Conservation (phyloP, 2,113 vertebrate genomes). For the Felis chaus region DNA sequence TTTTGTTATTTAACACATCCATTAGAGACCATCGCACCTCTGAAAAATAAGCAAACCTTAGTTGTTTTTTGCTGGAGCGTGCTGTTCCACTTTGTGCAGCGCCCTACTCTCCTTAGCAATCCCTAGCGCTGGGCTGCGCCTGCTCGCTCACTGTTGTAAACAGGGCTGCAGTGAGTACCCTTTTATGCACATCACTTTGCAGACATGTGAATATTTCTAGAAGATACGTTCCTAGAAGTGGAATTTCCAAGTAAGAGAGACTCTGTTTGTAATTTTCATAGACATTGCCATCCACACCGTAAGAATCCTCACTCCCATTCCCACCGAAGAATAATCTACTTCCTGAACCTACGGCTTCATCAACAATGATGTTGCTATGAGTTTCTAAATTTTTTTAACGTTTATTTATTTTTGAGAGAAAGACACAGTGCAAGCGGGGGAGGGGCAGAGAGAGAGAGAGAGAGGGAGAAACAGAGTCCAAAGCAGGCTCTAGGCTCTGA, state of each 20-base stretch:
- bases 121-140: background rate
- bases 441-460: no score
- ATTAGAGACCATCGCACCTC: background rate
- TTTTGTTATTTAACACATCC: background rate
- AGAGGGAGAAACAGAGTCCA: no score
- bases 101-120: background rate
- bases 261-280: background rate
- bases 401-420: no score
- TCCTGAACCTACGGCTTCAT: background rate
- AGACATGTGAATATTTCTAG: background rate
- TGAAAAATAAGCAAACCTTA: background rate
- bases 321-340: no score
- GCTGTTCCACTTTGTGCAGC: background rate
- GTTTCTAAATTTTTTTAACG: background rate
- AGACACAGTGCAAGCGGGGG: no score
- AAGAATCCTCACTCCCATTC: no score
- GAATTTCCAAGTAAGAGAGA: background rate
- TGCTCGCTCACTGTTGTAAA: background rate
- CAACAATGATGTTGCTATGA: background rate
- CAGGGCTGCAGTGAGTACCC: background rate
- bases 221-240: background rate
- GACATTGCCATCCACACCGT: accelerated
- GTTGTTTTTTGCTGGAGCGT: background rate
- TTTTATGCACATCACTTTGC: background rate
- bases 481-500: no score